These are phyloP conservation scores for Pectinophora gossypiella DNA, from an alignment of 1,140 invertebrate species.

Conservation along the genomic window DNA sequence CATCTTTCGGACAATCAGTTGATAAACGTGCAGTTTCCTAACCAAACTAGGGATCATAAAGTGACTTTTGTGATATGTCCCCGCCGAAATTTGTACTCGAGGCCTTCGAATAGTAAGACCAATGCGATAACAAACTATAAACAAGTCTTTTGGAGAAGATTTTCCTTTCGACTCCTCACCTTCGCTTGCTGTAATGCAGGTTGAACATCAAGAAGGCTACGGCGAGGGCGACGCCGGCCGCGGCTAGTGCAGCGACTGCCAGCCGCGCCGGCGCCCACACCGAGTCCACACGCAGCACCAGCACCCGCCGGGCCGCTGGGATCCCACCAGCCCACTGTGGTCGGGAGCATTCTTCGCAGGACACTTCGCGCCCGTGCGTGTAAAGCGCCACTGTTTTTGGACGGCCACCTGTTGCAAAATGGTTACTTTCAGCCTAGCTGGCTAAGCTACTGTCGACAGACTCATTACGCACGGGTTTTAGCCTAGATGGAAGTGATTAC, in stretches of 20 bases:
- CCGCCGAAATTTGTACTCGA: no score
- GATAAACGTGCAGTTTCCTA: no score
- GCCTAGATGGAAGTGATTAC: no score
- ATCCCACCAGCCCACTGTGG: constrained; percentile 85
- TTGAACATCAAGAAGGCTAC: constrained; percentile 90
- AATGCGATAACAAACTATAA: no score
- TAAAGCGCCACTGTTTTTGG: constrained; percentile 85
- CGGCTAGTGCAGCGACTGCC: constrained; percentile 78
- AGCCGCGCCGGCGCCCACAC: constrained; percentile 76
- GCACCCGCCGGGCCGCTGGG: constrained; percentile 85
- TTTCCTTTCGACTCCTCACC: constrained; percentile 78
- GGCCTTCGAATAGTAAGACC: no score
- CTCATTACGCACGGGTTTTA: no score
- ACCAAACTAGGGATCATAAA: no score
- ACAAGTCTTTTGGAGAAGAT: no score
- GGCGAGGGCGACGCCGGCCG: constrained; percentile 85
- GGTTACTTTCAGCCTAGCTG: no score
- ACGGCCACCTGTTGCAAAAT: constrained; percentile 82
- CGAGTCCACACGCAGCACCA: constrained; percentile 85
- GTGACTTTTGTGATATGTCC: no score
- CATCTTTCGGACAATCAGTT: no score
- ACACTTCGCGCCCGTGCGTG: constrained; percentile 77
- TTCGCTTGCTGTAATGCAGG: constrained; percentile 89
- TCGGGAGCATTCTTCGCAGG: constrained; percentile 81
- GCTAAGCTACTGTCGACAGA: no score